These are phyloP conservation scores for Pempheris klunzingeri DNA, from an alignment of 2,797 vertebrate species.

Conservation along the genomic window DNA sequence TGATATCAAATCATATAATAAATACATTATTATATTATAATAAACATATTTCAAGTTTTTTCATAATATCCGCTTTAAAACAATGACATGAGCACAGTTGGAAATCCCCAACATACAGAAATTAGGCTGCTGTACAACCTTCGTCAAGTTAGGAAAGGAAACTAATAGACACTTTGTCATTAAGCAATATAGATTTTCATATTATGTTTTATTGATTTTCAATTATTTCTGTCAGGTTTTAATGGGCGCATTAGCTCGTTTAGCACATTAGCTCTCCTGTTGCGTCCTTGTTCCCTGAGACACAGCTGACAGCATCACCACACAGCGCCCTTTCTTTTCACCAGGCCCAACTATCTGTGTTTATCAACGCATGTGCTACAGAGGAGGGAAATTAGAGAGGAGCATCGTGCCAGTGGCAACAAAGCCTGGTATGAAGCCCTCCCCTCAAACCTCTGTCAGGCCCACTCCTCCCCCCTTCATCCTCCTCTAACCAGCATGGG, in stretches of 20 bases:
- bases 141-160: background rate
- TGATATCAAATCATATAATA: background rate
- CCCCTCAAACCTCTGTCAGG: slow-evolving; percentile 54
- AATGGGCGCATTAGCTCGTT: slow-evolving; percentile 41
- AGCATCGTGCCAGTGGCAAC: slow-evolving; percentile 69
- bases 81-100: background rate
- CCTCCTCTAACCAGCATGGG: slow-evolving; percentile 60
- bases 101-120: background rate
- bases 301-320: slow-evolving; percentile 19
- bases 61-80: background rate
- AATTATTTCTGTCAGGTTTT: slow-evolving; percentile 37
- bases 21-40: too few relatives aligned
- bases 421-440: slow-evolving; percentile 66
- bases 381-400: slow-evolving; percentile 49
- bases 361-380: slow-evolving; percentile 43
- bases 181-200: slow-evolving; percentile 14
- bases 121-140: background rate
- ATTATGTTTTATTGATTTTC: slow-evolving; percentile 40
- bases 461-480: slow-evolving; percentile 36
- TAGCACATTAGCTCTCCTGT: slow-evolving; percentile 44
- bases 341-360: slow-evolving; percentile 20
- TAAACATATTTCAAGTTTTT: too few relatives aligned
- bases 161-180: slow-evolving; percentile 11
- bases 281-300: slow-evolving; percentile 34
- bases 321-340: slow-evolving; percentile 19